Base-by-base conservation (phyloP, 2,113 vertebrate genomes). In the Lophura nycthemera region DNA sequence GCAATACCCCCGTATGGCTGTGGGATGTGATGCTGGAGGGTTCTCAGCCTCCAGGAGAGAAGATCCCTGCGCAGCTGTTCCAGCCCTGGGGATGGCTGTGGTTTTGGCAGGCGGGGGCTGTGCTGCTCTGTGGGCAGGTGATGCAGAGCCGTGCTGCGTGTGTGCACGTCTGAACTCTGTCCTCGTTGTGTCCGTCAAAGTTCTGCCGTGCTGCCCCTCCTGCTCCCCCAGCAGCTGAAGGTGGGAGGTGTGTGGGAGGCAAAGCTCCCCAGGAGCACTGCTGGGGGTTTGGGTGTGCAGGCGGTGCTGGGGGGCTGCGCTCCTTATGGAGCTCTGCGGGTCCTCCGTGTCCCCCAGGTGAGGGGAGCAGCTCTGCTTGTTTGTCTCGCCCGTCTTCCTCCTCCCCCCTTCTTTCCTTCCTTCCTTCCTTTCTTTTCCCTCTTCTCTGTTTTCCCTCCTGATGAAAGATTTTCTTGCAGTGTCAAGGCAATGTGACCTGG, bases 401-500 rank as follows among this genome's bases (percentile, higher is more conserved):
- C 32, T 59, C 56, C 56, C 32, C 29, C 22, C 50, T 15, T 45
- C 65, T 34, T 81, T 79, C 36, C 75, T 57, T 83, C 66, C 15
- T 43, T 82, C 38, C 65, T 17, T 45, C 72, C 36, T 81, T 79
- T 47, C 73, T 59, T 85, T 70, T 57, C 86, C 84, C 38, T 61
- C 38, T 45, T 67, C 85, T 79, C 59, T 16, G n/a, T 92, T 80
- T 78, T 60, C 86, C 74, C 69, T 64, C 66, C 90, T 1, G 34
- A 69, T 63, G 93, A 80, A 76, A 76, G 96, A 81, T 90, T 86
- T 93, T 88, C 97, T 92, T 64, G 93, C 40, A 2, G 83, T 95
- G 97, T 96, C 96, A 94, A 95, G 96, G 96, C 97, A 94, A 84
- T 96, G 96, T 96, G 98, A 96, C 96, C 97, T 92, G 97, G 84